Base-by-base conservation (phyloP, 2,113 vertebrate genomes). In the Oxyruncus cristatus region DNA sequence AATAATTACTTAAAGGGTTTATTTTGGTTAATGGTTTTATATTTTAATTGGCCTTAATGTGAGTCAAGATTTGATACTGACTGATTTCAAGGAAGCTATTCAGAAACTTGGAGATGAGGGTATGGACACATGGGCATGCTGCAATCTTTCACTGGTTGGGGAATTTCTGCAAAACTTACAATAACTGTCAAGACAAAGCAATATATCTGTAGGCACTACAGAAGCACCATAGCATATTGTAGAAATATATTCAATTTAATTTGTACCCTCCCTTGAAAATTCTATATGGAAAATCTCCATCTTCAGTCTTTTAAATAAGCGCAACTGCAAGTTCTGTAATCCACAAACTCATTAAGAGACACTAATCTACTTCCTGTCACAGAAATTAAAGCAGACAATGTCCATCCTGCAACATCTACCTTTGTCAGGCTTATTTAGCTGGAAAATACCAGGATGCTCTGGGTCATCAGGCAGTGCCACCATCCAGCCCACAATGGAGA, bases 361-460 rank as follows among this genome's bases (percentile, higher is more conserved):
- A 68, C 33, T 50, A 37, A 49, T 52, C 27, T 78, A 46, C 42
- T 44, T 81, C 61, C 30, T 58, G 28, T 27, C 46, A 67, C 23
- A 77, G 62, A 84, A 89, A 78, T 28, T 5, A 87, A 72, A 10
- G 30, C 61, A 91, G 61, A 61, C 22, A 70, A 47, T 17, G 30
- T 19, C 58, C 41, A 79, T 65, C 46, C 14, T 85, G 62, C 41
- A 91, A 46, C 35, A 91, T 44, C 73, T 95, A 99, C 99, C 99
- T 99, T 98, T 99, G 92, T 99, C 99, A 41, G 99, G 99, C 94
- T 99, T 99, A 80, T 99, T 99, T 59, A 99, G 98, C 96, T 99
- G 99, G 97, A 99, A 99, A 97, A 99, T 98, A 92, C 99, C 99
- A 9, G 99, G 99, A 95, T 99, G 98, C 88, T 99, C 98, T 1